phyloP scores from a whole-genome alignment of 2,888 invertebrate species.

The Keiferia lycopersicella region DNA sequence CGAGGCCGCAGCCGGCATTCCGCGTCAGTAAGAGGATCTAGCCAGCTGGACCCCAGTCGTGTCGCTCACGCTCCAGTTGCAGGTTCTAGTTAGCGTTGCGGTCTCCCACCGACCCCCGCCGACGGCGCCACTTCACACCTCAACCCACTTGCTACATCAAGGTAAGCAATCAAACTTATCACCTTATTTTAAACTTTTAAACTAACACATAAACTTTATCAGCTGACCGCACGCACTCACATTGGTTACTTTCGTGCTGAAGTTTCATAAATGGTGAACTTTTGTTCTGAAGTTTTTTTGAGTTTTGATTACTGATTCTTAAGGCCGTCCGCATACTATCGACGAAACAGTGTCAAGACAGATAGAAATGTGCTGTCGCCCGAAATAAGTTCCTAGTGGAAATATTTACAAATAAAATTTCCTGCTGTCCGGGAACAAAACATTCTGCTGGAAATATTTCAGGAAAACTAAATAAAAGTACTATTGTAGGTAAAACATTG shows the following conservation, averaged over 20 bases:
- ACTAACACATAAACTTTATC: constrained; percentile 14
- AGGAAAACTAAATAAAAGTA: too few species aligned
- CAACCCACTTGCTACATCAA: neutral
- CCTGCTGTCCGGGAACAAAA: too few species aligned
- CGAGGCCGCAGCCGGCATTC: constrained; percentile 15
- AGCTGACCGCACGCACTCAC: constrained; percentile 22
- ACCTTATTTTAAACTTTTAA: constrained; percentile 13
- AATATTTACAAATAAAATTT: too few species aligned
- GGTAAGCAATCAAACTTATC: constrained; percentile 11
- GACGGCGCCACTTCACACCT: neutral
- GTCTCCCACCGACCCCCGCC: neutral
- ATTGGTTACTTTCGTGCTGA: constrained; percentile 15
- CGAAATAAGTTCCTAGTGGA: too few species aligned
- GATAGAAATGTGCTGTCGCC: too few species aligned
- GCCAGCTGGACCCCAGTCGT: neutral
- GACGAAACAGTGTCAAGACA: too few species aligned
- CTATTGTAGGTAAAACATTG: too few species aligned
- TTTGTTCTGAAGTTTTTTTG: constrained; percentile 25
- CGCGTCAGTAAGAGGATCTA: neutral
- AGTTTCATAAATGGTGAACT: constrained; percentile 25
- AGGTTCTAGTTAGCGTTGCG: neutral
- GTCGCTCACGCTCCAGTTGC: neutral
- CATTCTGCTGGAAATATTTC: too few species aligned
- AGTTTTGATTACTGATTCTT: neutral
- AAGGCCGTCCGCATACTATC: too few species aligned